Percentiles rank a stretch among this genome's conserved stretches.
Evolutionary conservation across 1,140 invertebrate genomes (phyloP).

Genomic region (Myzus persicae): DNA sequence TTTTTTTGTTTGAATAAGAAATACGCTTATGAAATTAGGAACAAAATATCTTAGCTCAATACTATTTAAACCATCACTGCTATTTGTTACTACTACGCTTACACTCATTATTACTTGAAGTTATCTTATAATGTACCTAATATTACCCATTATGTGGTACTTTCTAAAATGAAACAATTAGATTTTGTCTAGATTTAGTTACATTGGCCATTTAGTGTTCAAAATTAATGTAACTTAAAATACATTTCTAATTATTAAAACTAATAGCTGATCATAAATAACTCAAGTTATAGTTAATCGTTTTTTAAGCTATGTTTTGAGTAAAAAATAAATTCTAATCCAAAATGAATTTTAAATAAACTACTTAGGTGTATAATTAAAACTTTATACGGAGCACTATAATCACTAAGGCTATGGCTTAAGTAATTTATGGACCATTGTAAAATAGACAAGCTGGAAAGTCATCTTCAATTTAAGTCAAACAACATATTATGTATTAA

Average conservation of each 20-base stretch:
- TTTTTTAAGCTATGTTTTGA: neutral
- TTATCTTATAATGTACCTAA: neutral
- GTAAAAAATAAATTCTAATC: neutral
- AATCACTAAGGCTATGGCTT: neutral
- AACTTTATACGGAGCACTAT: neutral
- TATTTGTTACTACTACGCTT: neutral
- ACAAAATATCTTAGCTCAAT: neutral
- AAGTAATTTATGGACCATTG: neutral
- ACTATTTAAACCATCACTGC: neutral
- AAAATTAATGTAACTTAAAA: neutral
- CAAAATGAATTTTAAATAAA: neutral
- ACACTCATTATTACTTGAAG: constrained; percentile 8
- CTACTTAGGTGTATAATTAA: neutral
- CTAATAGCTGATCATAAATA: neutral
- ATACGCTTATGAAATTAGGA: neutral
- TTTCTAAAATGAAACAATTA: constrained; percentile 9
- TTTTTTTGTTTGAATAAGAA: neutral
- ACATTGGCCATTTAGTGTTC: neutral
- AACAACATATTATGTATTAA: neutral
- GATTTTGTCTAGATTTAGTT: constrained; percentile 14
- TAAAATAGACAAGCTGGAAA: neutral
- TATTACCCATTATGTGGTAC: neutral
- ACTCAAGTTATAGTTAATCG: neutral
- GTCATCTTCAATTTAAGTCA: neutral
- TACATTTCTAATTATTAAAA: neutral